These are phyloP conservation scores for Channa maculata DNA, from an alignment of 2,113 vertebrate genomes.

Conservation along the genomic window DNA sequence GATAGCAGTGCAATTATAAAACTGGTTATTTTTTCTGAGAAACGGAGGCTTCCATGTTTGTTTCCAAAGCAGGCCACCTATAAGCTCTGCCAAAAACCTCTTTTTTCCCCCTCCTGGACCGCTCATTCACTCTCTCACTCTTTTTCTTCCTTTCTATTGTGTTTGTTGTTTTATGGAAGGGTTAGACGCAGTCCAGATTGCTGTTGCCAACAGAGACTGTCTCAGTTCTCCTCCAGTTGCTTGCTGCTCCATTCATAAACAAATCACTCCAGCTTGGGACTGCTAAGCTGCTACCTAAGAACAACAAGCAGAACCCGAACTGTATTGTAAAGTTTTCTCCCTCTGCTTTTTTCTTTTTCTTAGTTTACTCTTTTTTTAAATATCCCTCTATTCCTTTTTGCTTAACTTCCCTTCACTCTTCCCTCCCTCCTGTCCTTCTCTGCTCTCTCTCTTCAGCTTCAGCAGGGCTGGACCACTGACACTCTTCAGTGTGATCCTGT, in stretches of 20 bases:
- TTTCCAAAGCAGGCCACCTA: constrained; percentile 69
- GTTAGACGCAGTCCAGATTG: constrained; percentile 75
- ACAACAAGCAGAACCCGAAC: constrained; percentile 69
- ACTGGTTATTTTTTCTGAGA: constrained; percentile 66
- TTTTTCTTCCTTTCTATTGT: constrained; percentile 65
- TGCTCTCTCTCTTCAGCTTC: constrained; percentile 36
- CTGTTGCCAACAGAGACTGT: constrained; percentile 78
- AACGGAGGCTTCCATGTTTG: constrained; percentile 74
- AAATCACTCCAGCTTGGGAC: constrained; percentile 61
- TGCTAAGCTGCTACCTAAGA: constrained; percentile 62
- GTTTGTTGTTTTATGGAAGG: constrained; percentile 76
- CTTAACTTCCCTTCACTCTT: constrained; percentile 36
- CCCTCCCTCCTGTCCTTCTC: constrained; percentile 44
- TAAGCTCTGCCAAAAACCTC: constrained; percentile 61
- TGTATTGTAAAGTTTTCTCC: constrained; percentile 47
- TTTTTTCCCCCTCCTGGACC: constrained; percentile 44
- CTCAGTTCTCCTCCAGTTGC: constrained; percentile 74
- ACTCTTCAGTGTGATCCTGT: constrained; percentile 65
- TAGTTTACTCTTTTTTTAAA: constrained; percentile 24
- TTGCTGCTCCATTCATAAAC: constrained; percentile 76
- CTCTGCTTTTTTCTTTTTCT: constrained; percentile 20
- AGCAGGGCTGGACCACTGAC: constrained; percentile 58
- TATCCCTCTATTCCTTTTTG: constrained; percentile 48
- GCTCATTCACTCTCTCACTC: constrained; percentile 61
- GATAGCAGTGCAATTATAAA: constrained; percentile 22